Evolutionary conservation across 2,113 vertebrate genomes (phyloP), one percentile per base, ranked within the genome.

Genomic region (Campylorhamphus procurvoides): DNA sequence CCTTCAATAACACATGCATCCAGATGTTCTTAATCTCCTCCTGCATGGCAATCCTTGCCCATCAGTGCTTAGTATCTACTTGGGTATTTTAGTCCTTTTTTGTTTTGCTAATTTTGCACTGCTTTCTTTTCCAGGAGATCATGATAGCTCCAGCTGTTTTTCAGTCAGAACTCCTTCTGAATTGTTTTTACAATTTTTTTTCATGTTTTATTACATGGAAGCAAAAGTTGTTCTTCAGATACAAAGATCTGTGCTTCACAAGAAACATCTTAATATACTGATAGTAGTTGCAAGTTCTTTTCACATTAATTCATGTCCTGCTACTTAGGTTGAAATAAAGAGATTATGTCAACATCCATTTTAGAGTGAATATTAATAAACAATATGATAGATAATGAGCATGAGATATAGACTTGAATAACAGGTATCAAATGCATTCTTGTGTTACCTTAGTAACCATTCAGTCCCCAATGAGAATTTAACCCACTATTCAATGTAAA

Each of bases 361-460:
- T 94, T 31, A 68, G 64, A 75, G 25, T 72, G 72, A 86, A 67
- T 77, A 86, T 94, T 93, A 90, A 94, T 88, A 90, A 96, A 81
- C 35, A 94, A 58, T 81, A 31, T 84, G 90, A 78, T 60, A 33
- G 79, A 46, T 96, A 90, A 88, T 93, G 49, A 84, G n/a, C 44
- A 78, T 60, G 56, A 84, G 75, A 63, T 84, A 53, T 18, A 90
- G 95, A 23, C 83, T 92, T 86, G 92, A 96, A 89, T 72, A 88
- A 83, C 68, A 93, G 92, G 73, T 96, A 92, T 66, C 0, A 1
- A 90, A 87, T 78, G 52, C 60, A 72, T 78, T 37, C 40, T 96
- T 37, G 88, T 2, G 92, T 96, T 96, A 85, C 94, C 95, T 90
- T 97, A 96, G 96, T 88, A 96, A 96, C 95, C 15, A 59, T 67